phyloP scores from a whole-genome alignment of 2,888 invertebrate species.

The Zelleria hepariella region DNA sequence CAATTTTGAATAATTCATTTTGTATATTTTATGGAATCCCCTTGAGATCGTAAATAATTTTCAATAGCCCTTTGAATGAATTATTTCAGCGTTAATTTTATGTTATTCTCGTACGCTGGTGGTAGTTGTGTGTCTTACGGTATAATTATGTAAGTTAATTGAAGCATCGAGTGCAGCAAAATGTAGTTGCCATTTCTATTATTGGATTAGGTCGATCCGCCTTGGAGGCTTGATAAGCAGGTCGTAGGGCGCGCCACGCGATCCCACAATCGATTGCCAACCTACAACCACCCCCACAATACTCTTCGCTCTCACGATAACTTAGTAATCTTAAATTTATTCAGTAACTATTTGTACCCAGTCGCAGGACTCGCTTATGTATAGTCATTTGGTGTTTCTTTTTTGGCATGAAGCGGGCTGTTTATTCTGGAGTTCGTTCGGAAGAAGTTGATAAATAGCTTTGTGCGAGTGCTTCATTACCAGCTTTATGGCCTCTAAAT shows the following conservation, averaged over 20 bases:
- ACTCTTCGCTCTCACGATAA: not conserved
- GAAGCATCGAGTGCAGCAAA: constrained; percentile 22
- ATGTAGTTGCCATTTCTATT: constrained; percentile 32
- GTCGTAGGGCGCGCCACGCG: constrained; percentile 42
- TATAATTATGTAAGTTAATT: too few relatives aligned
- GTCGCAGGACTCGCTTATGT: not conserved
- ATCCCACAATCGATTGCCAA: constrained; percentile 12
- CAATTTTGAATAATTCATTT: not conserved
- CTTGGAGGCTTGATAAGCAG: constrained; percentile 38
- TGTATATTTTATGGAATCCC: not conserved
- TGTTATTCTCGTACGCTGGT: too few relatives aligned
- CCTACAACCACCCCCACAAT: not conserved
- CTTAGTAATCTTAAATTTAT: not conserved
- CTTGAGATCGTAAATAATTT: not conserved
- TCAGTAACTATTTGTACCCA: not conserved
- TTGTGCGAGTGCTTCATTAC: not conserved
- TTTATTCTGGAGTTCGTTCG: not conserved
- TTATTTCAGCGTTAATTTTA: too few relatives aligned
- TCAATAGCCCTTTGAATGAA: too few relatives aligned
- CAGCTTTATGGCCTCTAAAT: not conserved
- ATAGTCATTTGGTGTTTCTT: not conserved
- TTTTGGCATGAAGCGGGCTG: not conserved
- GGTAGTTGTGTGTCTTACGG: too few relatives aligned
- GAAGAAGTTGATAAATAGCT: not conserved
- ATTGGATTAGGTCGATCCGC: constrained; percentile 52